phyloP scores from a whole-genome alignment of 1,140 invertebrate species.

The Aphis craccivora region DNA sequence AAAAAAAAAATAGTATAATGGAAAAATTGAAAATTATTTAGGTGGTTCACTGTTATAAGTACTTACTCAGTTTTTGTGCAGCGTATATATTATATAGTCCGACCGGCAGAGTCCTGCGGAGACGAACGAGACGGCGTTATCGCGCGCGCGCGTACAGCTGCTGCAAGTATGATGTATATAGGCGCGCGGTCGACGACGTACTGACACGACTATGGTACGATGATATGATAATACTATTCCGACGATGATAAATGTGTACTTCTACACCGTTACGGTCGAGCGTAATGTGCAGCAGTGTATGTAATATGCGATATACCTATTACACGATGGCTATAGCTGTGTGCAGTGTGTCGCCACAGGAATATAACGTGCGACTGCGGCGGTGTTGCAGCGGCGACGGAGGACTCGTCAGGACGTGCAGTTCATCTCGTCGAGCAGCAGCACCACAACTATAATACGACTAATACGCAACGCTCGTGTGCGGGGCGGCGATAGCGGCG shows the following conservation, averaged over 20 bases:
- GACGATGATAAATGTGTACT: neutral
- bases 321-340: neutral
- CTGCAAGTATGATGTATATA: neutral
- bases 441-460: neutral
- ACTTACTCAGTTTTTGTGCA: neutral
- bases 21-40: neutral
- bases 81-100: neutral
- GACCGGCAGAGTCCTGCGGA: neutral
- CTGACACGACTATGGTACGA: neutral
- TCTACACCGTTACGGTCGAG: neutral
- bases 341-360: neutral
- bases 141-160: neutral
- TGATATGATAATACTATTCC: neutral
- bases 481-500: neutral
- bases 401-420: neutral
- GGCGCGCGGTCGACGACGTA: neutral
- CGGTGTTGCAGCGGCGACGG: neutral
- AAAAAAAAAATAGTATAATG: neutral
- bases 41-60: neutral
- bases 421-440: conserved; percentile 30
- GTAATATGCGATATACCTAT: neutral
- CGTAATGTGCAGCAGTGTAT: neutral
- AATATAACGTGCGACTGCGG: neutral
- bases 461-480: neutral
- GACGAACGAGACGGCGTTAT: neutral